These are phyloP conservation scores for Salpingus planirostris DNA, from an alignment of 2,888 invertebrate species.

Conservation along the genomic window DNA sequence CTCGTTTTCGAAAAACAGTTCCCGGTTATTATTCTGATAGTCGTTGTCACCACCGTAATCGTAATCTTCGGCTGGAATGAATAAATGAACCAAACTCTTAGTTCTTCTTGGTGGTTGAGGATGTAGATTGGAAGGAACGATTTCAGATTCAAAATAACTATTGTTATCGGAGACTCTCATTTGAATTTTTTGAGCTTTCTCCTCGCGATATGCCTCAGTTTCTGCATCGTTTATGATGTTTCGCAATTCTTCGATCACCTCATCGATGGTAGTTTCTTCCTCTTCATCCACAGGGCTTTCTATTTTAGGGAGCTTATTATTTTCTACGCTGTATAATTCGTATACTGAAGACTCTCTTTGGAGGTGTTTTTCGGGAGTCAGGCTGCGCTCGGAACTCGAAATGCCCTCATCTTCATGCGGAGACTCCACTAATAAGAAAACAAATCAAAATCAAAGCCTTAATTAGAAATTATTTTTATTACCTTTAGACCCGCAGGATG, in stretches of 20 bases:
- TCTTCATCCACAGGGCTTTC: constrained; percentile 41
- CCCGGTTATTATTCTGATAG: constrained; percentile 49
- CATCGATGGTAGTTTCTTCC: constrained; percentile 76
- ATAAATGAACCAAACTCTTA: constrained; percentile 61
- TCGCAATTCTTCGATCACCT: constrained; percentile 76
- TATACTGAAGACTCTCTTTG: constrained; percentile 53
- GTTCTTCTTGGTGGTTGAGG: constrained; percentile 75
- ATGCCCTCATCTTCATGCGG: constrained; percentile 81
- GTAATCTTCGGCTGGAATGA: constrained; percentile 52
- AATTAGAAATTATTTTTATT: background rate
- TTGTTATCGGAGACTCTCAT: constrained; percentile 41
- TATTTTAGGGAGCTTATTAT: constrained; percentile 26
- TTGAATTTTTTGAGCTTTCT: constrained; percentile 33
- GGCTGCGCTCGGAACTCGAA: constrained; percentile 72
- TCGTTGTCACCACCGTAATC: too few relatives aligned
- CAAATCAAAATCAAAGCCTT: background rate
- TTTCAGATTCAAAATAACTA: constrained; percentile 53
- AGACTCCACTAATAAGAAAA: constrained; percentile 49
- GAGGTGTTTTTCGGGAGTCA: constrained; percentile 61
- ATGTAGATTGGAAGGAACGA: constrained; percentile 67
- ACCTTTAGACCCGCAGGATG: constrained; percentile 40
- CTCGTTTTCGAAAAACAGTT: constrained; percentile 49
- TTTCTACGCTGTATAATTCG: constrained; percentile 52
- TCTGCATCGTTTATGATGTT: constrained; percentile 81
- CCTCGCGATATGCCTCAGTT: constrained; percentile 49